phyloP scores from a whole-genome alignment of 2,888 invertebrate genomes.

The Apomyelois bistriatella region DNA sequence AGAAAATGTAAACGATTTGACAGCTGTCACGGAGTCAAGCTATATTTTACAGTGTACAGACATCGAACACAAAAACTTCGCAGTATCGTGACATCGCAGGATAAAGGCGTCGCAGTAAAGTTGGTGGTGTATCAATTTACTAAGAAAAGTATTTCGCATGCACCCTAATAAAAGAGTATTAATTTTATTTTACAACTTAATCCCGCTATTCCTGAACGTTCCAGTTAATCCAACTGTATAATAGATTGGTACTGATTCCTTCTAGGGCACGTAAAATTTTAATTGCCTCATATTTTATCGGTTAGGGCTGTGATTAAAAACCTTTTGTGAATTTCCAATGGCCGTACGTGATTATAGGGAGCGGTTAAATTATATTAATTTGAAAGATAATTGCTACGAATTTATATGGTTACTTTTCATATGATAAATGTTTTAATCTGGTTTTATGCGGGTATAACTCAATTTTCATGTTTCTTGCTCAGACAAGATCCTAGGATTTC shows the following conservation, averaged over 20 bases:
- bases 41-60: no score
- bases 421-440: no score
- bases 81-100: no score
- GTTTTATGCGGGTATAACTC: no score
- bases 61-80: no score
- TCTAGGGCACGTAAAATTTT: conserved; percentile 41
- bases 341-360: conserved; percentile 33
- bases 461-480: no score
- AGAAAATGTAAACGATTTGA: no score
- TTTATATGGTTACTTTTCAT: background rate
- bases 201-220: background rate
- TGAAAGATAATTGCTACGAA: background rate
- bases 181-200: conserved; percentile 6
- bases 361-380: background rate
- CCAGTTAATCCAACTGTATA: background rate
- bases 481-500: no score
- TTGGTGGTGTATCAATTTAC: no score
- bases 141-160: no score
- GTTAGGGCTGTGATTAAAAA: conserved; percentile 45
- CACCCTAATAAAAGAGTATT: conserved; percentile 2
- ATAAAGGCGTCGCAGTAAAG: no score
- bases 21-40: no score
- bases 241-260: conserved; percentile 14
- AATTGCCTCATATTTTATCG: conserved; percentile 14
- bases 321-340: conserved; percentile 35